phyloP scores from a whole-genome alignment of 2,888 invertebrate genomes.

The Brachyptera putata region DNA sequence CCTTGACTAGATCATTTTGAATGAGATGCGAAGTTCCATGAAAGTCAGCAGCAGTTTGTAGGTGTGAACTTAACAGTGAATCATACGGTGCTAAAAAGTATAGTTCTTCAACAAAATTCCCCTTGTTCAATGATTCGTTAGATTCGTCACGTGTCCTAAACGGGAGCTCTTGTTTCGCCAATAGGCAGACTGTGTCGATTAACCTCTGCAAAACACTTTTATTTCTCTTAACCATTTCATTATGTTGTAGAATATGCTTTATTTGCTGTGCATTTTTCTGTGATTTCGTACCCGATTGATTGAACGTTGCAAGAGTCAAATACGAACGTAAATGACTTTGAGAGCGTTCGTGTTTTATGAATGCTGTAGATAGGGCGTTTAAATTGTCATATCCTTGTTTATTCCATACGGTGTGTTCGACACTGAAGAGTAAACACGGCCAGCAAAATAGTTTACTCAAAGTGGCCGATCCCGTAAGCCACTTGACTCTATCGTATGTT shows the following conservation, averaged over 20 bases:
- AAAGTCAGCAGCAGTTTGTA: background rate
- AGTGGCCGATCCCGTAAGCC: background rate
- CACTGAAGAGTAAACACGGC: background rate
- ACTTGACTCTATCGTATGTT: background rate
- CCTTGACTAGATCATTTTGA: conserved; percentile 21
- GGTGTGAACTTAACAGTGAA: background rate
- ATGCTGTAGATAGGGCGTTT: background rate
- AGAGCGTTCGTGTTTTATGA: background rate
- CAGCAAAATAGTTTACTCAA: background rate
- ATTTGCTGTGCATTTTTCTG: background rate
- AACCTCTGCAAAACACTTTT: background rate
- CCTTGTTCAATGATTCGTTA: no score
- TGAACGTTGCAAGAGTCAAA: background rate
- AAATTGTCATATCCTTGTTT: background rate
- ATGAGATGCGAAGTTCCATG: conserved; percentile 17
- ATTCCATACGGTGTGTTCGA: background rate
- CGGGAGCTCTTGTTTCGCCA: no score
- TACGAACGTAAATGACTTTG: background rate
- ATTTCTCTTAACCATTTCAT: background rate
- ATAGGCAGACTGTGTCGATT: background rate
- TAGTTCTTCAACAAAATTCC: no score
- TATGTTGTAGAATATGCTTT: background rate
- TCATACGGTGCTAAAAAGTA: background rate
- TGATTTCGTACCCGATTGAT: background rate
- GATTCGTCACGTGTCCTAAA: no score